phyloP scores from a whole-genome alignment of 2,797 vertebrate species.

The Aeoliscus strigatus region DNA sequence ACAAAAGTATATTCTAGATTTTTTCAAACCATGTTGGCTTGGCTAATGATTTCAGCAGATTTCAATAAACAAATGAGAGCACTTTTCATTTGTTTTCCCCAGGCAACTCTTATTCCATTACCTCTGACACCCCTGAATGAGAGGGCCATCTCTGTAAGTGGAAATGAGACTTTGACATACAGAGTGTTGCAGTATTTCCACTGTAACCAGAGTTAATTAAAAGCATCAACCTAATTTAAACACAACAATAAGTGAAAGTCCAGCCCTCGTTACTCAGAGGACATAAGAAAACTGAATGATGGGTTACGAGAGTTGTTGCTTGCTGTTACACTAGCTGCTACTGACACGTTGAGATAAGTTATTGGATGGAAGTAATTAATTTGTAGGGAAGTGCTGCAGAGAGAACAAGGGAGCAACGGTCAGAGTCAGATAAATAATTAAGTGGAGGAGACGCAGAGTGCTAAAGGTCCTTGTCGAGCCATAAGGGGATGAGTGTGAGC shows the following conservation, averaged over 20 bases:
- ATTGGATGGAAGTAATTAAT: slow-evolving; percentile 22
- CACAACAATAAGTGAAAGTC: slow-evolving; percentile 16
- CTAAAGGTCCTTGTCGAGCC: slow-evolving; percentile 39
- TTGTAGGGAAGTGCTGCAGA: slow-evolving; percentile 18
- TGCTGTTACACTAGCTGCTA: slow-evolving; percentile 1
- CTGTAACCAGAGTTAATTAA: slow-evolving; percentile 37
- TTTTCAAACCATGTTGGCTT: slow-evolving; percentile 7
- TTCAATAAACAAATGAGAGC: slow-evolving; percentile 11
- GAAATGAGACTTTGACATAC: slow-evolving; percentile 35
- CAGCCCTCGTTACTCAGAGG: slow-evolving; percentile 1
- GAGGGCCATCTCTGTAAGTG: slow-evolving; percentile 25
- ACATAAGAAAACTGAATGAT: slow-evolving; percentile 11
- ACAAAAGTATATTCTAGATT: slow-evolving; percentile 3
- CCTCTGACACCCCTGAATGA: slow-evolving; percentile 24
- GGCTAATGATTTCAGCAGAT: slow-evolving; percentile 5
- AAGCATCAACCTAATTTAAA: slow-evolving; percentile 29
- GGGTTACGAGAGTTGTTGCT: slow-evolving; percentile 13
- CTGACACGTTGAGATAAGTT: slow-evolving; percentile 14
- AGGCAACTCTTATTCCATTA: slow-evolving; percentile 9
- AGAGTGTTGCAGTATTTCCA: slow-evolving; percentile 14
- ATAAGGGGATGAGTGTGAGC: slow-evolving; percentile 29
- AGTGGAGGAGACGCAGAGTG: slow-evolving; percentile 26
- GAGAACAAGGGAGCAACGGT: slow-evolving; percentile 7
- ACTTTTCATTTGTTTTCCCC: slow-evolving; percentile 27
- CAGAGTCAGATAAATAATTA: slow-evolving; percentile 31